Conservation (phyloP, 2,797 vertebrate species). For the Falco biarmicus region DNA sequence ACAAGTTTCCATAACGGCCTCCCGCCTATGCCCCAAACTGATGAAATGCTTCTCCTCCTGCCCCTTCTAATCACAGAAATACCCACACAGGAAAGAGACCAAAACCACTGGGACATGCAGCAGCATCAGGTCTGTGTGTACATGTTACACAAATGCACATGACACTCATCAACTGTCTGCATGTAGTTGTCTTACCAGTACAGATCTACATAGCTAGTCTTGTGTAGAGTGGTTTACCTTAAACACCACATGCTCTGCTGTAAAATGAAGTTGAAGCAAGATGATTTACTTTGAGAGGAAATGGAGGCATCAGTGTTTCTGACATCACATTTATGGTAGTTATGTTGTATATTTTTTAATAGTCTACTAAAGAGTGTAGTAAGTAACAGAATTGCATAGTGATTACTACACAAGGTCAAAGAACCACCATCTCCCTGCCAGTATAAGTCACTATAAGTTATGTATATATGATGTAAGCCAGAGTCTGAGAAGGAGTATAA, state of each 20-base stretch:
- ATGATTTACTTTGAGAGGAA: neutral
- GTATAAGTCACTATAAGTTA: neutral
- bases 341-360: neutral
- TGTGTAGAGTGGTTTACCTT: neutral
- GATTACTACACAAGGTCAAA: neutral
- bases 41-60: neutral
- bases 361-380: neutral
- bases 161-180: neutral
- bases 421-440: neutral
- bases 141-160: accelerated
- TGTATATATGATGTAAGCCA: neutral
- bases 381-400: neutral
- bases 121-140: neutral
- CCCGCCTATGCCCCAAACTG: neutral
- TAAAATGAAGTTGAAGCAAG: neutral
- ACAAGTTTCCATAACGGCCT: neutral
- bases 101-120: neutral
- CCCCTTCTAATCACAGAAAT: neutral
- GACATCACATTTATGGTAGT: neutral
- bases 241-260: accelerated
- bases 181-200: neutral
- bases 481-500: neutral
- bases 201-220: neutral
- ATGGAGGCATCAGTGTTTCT: neutral
- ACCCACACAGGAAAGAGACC: accelerated